Percentiles rank a stretch among this genome's conserved stretches.
Conservation (phyloP, 2,113 vertebrate genomes). For the Sphaerodactylus townsendi region DNA sequence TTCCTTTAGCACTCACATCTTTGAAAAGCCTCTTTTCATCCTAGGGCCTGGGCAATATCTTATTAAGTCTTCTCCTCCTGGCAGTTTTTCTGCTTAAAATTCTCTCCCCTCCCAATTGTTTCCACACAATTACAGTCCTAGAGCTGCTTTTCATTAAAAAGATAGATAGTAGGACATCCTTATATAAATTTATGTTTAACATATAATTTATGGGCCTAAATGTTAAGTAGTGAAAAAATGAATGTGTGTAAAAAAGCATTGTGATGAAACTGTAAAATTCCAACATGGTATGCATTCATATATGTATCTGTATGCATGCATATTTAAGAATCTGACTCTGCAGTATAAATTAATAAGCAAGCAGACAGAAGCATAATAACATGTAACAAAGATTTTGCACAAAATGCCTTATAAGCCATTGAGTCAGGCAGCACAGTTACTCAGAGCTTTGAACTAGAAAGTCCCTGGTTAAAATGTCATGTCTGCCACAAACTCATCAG, state of each 20-base stretch:
- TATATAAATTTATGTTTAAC: not conserved
- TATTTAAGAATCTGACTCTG: not conserved
- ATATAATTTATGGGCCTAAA: not conserved
- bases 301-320: too few species aligned
- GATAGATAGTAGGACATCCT: not conserved
- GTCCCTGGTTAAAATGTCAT: not conserved
- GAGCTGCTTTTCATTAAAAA: not conserved
- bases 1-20: too few species aligned
- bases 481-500: not conserved
- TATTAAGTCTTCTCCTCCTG: not conserved
- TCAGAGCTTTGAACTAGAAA: not conserved
- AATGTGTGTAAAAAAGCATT: not conserved
- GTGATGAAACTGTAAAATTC: not conserved
- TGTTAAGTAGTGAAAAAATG: not conserved
- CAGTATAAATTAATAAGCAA: not conserved
- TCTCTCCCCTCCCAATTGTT: not conserved
- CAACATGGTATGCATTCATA: not conserved
- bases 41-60: not conserved
- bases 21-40: too few species aligned
- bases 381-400: constrained; percentile 12
- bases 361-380: not conserved
- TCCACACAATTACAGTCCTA: too few species aligned
- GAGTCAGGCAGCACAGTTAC: not conserved
- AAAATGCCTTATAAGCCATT: not conserved
- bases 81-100: not conserved